Conservation (phyloP, 2,888 invertebrate genomes). For the Saturnia japonica region DNA sequence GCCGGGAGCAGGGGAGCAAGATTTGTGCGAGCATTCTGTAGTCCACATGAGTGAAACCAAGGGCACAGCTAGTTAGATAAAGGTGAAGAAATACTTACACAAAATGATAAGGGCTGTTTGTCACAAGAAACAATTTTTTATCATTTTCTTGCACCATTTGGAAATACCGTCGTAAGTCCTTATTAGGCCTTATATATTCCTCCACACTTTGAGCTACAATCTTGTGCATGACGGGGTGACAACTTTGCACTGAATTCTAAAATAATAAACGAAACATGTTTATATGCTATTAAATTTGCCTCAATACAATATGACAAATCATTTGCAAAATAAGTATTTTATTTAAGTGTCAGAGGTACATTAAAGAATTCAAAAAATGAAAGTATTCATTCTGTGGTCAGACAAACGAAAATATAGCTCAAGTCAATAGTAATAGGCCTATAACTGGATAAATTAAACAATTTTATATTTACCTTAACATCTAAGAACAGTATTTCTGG, state of each 20-base stretch:
- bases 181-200: conserved; percentile 90
- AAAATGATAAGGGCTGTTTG: conserved; percentile 98
- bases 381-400: not conserved
- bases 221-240: conserved; percentile 94
- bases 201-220: conserved; percentile 91
- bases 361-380: not conserved
- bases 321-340: not conserved
- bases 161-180: conserved; percentile 88
- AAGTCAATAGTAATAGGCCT: no score
- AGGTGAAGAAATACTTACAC: conserved; percentile 85
- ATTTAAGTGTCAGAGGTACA: not conserved
- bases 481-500: conserved; percentile 98
- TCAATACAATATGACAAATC: not conserved
- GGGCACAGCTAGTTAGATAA: not conserved
- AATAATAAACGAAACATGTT: conserved; percentile 34
- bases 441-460: no score
- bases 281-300: no score
- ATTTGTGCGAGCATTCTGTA: no score
- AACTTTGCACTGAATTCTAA: conserved; percentile 93
- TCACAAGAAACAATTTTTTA: conserved; percentile 96
- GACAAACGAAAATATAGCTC: no score
- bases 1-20: no score
- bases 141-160: conserved; percentile 86
- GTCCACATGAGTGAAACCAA: no score
- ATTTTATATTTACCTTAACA: conserved; percentile 87